A percentile compares a stretch with the other conserved stretches of the same genome.
These are phyloP conservation scores for Listronotus oregonensis DNA, from an alignment of 1,140 invertebrate genomes.

Conservation along the genomic window DNA sequence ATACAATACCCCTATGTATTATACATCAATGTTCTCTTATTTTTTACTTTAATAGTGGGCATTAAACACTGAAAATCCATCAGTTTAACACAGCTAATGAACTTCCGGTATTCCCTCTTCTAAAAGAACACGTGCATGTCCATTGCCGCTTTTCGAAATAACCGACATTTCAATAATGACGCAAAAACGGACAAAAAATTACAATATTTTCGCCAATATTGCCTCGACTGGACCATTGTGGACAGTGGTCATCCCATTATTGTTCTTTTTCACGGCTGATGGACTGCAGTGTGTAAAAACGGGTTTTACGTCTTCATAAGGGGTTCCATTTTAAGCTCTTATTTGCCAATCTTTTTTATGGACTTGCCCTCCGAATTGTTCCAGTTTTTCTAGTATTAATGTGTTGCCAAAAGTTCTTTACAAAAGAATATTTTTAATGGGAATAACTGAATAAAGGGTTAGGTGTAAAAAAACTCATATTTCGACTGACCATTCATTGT, in stretches of 20 bases:
- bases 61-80: conserved; percentile 12
- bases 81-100: conserved; percentile 28
- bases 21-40: too few relatives aligned
- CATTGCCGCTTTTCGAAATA: conserved; percentile 15
- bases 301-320: conserved; percentile 32
- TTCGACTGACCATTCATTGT: conserved; percentile 1
- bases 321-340: conserved; percentile 34
- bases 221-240: conserved; percentile 18
- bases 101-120: conserved; percentile 27
- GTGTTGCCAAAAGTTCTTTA: conserved; percentile 40
- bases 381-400: conserved; percentile 44
- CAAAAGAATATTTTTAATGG: conserved; percentile 16
- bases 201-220: conserved; percentile 30
- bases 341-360: conserved; percentile 32
- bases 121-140: conserved; percentile 28
- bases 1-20: too few relatives aligned
- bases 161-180: conserved; percentile 28
- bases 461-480: neutral
- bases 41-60: too few relatives aligned
- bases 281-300: conserved; percentile 38
- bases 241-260: conserved; percentile 34
- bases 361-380: conserved; percentile 34
- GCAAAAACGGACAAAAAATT: conserved; percentile 24
- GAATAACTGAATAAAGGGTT: too few relatives aligned
- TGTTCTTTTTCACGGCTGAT: conserved; percentile 35